These are phyloP conservation scores for Anthopleura sola DNA, from an alignment of 64 coral and sea anemone genomes.

Conservation along the genomic window DNA sequence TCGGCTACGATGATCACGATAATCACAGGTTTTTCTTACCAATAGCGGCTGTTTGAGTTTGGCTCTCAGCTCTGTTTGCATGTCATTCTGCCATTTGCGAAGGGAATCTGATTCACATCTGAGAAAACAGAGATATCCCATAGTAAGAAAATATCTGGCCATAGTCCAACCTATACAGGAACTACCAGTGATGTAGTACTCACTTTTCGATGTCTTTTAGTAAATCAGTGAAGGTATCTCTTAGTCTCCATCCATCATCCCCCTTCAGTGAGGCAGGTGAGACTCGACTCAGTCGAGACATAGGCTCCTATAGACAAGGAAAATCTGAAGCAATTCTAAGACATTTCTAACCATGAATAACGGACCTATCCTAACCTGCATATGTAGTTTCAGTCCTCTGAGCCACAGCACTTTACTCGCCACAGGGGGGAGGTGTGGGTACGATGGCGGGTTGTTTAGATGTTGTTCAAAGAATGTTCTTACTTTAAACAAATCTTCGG, in stretches of 20 bases:
- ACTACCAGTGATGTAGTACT: not conserved
- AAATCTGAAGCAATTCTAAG: no score
- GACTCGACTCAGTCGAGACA: conserved; percentile 72
- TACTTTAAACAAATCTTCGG: conserved; percentile 65
- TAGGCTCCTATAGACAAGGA: conserved; percentile 60
- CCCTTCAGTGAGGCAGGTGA: conserved; percentile 88
- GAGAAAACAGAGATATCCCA: not conserved
- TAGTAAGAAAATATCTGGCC: not conserved
- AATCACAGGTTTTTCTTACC: conserved; percentile 35
- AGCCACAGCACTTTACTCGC: conserved; percentile 94
- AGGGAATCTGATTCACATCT: conserved; percentile 82
- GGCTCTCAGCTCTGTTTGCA: conserved; percentile 81
- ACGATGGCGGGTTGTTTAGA: conserved; percentile 59
- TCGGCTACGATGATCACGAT: no score
- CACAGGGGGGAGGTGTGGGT: conserved; percentile 85
- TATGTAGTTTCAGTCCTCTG: conserved; percentile 79
- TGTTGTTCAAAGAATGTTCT: conserved; percentile 68
- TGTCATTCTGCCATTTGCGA: conserved; percentile 61
- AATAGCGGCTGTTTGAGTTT: conserved; percentile 91
- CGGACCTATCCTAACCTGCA: conserved; percentile 45
- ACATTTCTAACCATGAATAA: no score
- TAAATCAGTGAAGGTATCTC: conserved; percentile 86
- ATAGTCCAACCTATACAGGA: not conserved
- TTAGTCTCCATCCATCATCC: conserved; percentile 86
- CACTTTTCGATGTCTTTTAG: conserved; percentile 94